A percentile compares a stretch with the other conserved stretches of the same genome.
Conservation (phyloP, 2,888 invertebrate species). For the Drosophila fulvimacula region DNA sequence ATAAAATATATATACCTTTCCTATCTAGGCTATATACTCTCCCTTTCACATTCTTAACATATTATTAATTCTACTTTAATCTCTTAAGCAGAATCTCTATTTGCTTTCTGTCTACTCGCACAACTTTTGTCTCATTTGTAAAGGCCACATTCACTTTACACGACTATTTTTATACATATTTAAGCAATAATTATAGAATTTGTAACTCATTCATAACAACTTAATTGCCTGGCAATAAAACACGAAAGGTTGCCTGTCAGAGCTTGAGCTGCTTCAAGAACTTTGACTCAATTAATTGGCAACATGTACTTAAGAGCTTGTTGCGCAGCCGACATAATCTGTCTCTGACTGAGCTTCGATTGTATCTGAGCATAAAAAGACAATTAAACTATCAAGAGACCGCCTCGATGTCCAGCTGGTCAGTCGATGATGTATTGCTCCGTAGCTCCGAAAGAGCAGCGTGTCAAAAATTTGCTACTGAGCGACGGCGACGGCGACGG, state of each 20-base stretch:
- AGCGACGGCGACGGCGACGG: neutral
- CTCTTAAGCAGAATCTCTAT: neutral
- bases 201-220: slow-evolving; percentile 1
- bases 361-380: slow-evolving; percentile 16
- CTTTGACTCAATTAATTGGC: slow-evolving; percentile 41
- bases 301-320: slow-evolving; percentile 15
- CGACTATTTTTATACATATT: neutral
- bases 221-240: slow-evolving; percentile 5
- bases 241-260: slow-evolving; percentile 8
- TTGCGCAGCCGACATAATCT: slow-evolving; percentile 23
- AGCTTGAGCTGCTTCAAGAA: slow-evolving; percentile 5
- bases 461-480: slow-evolving; percentile 74
- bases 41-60: too few species aligned
- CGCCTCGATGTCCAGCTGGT: slow-evolving; percentile 11
- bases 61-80: neutral
- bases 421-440: slow-evolving; percentile 67
- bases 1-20: too few species aligned
- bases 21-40: too few species aligned
- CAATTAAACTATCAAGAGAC: slow-evolving; percentile 71
- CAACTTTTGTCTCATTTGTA: neutral
- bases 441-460: slow-evolving; percentile 51
- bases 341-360: slow-evolving; percentile 7
- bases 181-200: slow-evolving; percentile 2
- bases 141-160: neutral
- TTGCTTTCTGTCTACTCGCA: neutral